These are phyloP conservation scores for Manis pentadactyla DNA, from an alignment of 2,797 vertebrate genomes.

Conservation along the genomic window DNA sequence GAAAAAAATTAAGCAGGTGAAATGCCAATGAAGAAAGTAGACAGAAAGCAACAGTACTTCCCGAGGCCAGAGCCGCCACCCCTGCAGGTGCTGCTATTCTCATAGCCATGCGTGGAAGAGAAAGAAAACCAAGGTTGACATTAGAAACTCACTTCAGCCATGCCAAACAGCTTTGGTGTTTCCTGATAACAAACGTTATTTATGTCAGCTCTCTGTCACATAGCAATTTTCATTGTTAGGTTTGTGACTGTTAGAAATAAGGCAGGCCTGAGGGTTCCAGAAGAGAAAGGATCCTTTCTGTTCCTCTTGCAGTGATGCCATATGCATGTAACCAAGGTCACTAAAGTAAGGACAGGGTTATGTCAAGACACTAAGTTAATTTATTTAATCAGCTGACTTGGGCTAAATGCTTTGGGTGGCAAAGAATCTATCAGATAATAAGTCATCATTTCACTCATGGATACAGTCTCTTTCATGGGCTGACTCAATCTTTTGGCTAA, in stretches of 20 bases:
- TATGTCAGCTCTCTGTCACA: not conserved
- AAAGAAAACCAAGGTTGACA: not conserved
- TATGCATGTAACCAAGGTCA: not conserved
- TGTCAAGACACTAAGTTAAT: not conserved
- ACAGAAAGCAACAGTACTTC: not conserved
- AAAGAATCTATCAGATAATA: not conserved
- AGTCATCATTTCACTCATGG: not conserved
- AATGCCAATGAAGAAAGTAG: not conserved
- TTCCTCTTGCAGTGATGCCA: not conserved
- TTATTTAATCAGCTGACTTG: not conserved
- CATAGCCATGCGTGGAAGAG: not conserved
- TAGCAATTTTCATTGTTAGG: not conserved
- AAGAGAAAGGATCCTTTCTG: not conserved
- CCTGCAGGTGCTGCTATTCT: not conserved
- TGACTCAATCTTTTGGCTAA: slow-evolving; percentile 36
- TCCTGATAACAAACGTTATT: not conserved
- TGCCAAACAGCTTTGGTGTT: slow-evolving; percentile 28
- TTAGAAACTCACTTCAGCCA: not conserved
- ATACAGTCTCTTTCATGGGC: not conserved
- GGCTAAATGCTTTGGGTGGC: not conserved
- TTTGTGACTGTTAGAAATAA: not conserved
- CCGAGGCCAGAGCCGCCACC: not conserved
- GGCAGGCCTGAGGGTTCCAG: not conserved
- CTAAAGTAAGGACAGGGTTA: not conserved
- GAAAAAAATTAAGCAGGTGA: not conserved